Evolutionary conservation across 2,888 invertebrate species (phyloP).

Genomic region (Drosophila borborema): DNA sequence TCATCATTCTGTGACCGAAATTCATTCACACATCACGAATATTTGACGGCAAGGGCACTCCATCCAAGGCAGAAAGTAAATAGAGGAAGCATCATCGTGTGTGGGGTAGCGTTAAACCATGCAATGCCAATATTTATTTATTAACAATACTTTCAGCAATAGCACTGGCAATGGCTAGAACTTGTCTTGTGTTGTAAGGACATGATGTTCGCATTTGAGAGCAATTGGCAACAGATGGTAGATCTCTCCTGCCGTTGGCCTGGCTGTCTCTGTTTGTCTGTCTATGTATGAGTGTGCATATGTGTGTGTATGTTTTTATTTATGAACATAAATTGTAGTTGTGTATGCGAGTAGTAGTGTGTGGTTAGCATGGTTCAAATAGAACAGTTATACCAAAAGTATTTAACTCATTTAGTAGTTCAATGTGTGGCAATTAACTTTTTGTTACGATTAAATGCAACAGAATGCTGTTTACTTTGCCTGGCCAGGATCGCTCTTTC

Average conservation of each 20-base stretch:
- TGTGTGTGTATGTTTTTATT: slow-evolving; percentile 1
- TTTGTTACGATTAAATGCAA: slow-evolving; percentile 31
- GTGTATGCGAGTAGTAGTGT: slow-evolving; percentile 5
- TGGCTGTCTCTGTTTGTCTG: background rate
- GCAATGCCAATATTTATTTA: background rate
- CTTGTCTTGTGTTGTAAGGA: slow-evolving; percentile 20
- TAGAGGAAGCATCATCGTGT: background rate
- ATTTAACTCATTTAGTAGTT: slow-evolving; percentile 42
- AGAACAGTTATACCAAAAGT: slow-evolving; percentile 37
- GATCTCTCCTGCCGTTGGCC: no score
- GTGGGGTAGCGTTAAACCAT: background rate
- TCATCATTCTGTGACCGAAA: background rate
- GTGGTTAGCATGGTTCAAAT: slow-evolving; percentile 43
- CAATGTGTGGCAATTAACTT: slow-evolving; percentile 16
- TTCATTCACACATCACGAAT: background rate
- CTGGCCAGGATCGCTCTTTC: slow-evolving; percentile 42
- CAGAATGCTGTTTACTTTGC: slow-evolving; percentile 50
- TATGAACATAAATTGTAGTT: slow-evolving; percentile 7
- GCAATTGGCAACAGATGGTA: background rate
- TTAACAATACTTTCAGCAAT: slow-evolving; percentile 13
- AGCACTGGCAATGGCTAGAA: background rate
- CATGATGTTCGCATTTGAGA: background rate
- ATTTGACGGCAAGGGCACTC: background rate
- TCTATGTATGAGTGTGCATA: slow-evolving; percentile 1
- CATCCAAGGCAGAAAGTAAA: background rate